Percentiles rank a stretch among this genome's conserved stretches.
phyloP scores from a whole-genome alignment of 2,113 vertebrate genomes.

The Hippoglossus stenolepis region DNA sequence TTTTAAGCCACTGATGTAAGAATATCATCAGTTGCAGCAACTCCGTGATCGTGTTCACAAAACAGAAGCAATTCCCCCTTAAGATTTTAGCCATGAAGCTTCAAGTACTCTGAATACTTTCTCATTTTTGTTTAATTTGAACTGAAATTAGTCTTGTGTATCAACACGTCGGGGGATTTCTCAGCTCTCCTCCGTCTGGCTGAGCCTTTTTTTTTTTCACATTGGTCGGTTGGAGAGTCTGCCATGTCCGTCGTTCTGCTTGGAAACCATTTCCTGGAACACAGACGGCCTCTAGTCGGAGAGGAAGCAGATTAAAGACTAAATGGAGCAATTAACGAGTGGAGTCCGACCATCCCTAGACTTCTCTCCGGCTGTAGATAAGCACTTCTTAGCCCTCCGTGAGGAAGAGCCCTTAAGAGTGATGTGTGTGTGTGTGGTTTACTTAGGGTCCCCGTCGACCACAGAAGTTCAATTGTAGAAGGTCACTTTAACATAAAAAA shows the following conservation, averaged over 20 bases:
- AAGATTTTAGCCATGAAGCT: background rate
- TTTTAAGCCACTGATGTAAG: background rate
- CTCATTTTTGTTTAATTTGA: background rate
- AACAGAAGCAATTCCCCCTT: background rate
- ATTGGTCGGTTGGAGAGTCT: background rate
- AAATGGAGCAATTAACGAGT: conserved; percentile 62
- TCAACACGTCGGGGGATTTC: background rate
- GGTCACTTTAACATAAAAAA: background rate
- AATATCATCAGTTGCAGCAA: background rate
- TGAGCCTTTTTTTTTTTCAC: background rate
- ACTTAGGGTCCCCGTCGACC: background rate
- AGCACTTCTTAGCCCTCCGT: conserved; percentile 26
- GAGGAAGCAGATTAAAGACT: conserved; percentile 57
- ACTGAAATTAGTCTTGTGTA: background rate
- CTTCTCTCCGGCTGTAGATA: conserved; percentile 47
- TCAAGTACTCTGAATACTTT: background rate
- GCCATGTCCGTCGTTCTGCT: conserved; percentile 13
- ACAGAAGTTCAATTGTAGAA: background rate
- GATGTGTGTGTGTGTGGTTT: conserved; percentile 14
- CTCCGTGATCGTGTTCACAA: background rate
- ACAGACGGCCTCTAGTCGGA: conserved; percentile 19
- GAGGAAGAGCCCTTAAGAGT: conserved; percentile 20
- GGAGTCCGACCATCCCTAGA: conserved; percentile 21
- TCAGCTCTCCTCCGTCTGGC: background rate
- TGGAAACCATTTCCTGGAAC: conserved; percentile 59